A percentile compares a stretch with the other conserved stretches of the same genome.
These are phyloP conservation scores for Hassar affinis DNA, from an alignment of 2,113 vertebrate genomes.

Conservation along the genomic window DNA sequence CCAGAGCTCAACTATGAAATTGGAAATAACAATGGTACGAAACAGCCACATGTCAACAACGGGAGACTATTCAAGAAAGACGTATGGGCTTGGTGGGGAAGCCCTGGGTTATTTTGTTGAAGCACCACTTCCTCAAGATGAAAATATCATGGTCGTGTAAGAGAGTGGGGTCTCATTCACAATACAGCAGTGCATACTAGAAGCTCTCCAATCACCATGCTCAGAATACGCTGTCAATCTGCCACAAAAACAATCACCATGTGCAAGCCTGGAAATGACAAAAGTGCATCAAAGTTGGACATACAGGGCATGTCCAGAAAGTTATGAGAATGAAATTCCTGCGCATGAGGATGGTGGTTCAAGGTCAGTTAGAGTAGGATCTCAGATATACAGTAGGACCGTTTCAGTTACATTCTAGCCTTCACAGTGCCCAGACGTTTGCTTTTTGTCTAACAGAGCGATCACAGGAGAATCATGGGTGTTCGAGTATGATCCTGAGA, in stretches of 20 bases:
- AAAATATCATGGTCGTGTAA: slow-evolving; percentile 63
- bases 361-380: too few relatives aligned
- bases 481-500: too few relatives aligned
- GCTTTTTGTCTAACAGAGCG: too few relatives aligned
- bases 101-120: slow-evolving; percentile 45
- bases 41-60: slow-evolving; percentile 69
- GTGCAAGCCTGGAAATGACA: slow-evolving; percentile 28
- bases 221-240: slow-evolving; percentile 30
- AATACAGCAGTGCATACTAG: slow-evolving; percentile 11
- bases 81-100: slow-evolving; percentile 46
- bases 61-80: slow-evolving; percentile 58
- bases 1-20: slow-evolving; percentile 64
- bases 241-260: slow-evolving; percentile 22
- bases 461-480: too few relatives aligned
- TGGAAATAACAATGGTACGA: slow-evolving; percentile 70
- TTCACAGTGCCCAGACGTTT: too few relatives aligned
- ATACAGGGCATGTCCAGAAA: too few relatives aligned
- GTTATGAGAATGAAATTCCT: too few relatives aligned
- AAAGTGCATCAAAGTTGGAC: background rate
- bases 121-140: slow-evolving; percentile 19
- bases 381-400: too few relatives aligned
- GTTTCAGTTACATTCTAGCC: too few relatives aligned
- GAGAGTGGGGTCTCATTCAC: slow-evolving; percentile 1
- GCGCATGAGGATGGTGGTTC: too few relatives aligned
- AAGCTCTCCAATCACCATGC: slow-evolving; percentile 51